Evolutionary conservation across 2,113 vertebrate genomes (phyloP), one percentile per base, ranked within the genome.

Genomic region (Indicator indicator): DNA sequence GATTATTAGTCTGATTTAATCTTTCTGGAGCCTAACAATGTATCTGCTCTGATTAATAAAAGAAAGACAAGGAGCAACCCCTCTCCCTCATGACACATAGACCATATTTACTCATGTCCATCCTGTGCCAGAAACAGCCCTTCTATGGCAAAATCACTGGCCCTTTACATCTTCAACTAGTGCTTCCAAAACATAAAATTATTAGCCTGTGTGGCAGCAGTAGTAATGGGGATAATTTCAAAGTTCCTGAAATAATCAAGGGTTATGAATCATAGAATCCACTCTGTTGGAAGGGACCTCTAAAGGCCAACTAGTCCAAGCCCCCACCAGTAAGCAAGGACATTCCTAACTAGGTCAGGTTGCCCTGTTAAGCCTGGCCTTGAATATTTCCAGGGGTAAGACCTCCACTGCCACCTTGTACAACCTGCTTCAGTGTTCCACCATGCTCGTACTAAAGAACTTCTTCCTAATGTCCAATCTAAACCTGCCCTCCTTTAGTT

Each of bases 81-180:
- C 33, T 62, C 15, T 19, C 24, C 17, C 0, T 1, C 3, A 5
- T 42, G 40, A 5, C 6, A n/a, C 32, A 27, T 24, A 65, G 40
- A 82, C 62, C 6, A 42, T 9, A n/a, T 40, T 19, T 21, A 9
- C 26, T 83, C 5, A 8, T 38, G 12, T 19, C 16, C 9, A 2
- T 5, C 2, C 26, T 55, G 9, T 60, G 48, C 8, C 30, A 75
- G 19, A 9, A 6, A 30, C n/a, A 44, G 7, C 14, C n/a, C 12
- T 16, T 59, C 9, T 7, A 8, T 11, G 8, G 8, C 27, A 63
- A 12, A 3, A 9, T 88, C 0, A 40, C 11, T 0, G 3, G 6
- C 14, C n/a, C 7, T 59, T 67, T n/a, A 6, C 13, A 68, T 27
- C n/a, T 32, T 71, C 63, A 78, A 23, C 4, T 6, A 70, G 5